Evolutionary conservation across 2,113 vertebrate species (phyloP).

Genomic region (Uria lomvia): DNA sequence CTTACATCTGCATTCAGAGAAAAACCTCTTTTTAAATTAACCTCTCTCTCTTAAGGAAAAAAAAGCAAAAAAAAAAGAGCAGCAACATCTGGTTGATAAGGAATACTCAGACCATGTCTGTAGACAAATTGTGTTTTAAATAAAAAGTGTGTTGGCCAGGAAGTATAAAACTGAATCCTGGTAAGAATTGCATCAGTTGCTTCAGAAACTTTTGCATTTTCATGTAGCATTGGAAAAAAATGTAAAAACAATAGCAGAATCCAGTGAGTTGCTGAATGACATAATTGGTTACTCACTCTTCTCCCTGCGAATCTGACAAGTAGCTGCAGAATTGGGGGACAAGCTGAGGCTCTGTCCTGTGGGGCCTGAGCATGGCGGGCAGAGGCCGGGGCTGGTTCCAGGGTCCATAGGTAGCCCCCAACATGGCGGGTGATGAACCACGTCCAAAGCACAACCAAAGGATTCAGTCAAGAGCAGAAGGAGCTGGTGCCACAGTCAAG

Average conservation of each 20-base stretch:
- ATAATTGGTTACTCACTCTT: background rate
- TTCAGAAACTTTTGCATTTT: background rate
- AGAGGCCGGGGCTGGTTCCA: background rate
- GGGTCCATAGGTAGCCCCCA: background rate
- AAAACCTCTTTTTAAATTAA: background rate
- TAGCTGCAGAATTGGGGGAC: background rate
- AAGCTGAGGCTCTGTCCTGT: background rate
- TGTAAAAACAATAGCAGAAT: background rate
- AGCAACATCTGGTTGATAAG: background rate
- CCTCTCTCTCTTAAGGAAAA: background rate
- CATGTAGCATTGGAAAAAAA: background rate
- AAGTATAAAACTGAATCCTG: background rate
- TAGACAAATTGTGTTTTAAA: background rate
- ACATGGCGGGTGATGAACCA: background rate
- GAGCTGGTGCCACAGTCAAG: background rate
- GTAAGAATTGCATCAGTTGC: background rate
- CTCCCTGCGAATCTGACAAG: background rate
- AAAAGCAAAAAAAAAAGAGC: background rate
- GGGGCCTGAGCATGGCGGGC: background rate
- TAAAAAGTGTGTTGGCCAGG: background rate
- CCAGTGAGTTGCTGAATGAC: background rate
- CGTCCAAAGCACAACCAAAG: background rate
- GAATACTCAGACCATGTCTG: background rate
- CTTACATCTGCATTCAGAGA: background rate
- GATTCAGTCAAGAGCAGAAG: background rate